These are phyloP conservation scores for Lepidurus couesii DNA, from an alignment of 1,140 invertebrate genomes.

Conservation along the genomic window DNA sequence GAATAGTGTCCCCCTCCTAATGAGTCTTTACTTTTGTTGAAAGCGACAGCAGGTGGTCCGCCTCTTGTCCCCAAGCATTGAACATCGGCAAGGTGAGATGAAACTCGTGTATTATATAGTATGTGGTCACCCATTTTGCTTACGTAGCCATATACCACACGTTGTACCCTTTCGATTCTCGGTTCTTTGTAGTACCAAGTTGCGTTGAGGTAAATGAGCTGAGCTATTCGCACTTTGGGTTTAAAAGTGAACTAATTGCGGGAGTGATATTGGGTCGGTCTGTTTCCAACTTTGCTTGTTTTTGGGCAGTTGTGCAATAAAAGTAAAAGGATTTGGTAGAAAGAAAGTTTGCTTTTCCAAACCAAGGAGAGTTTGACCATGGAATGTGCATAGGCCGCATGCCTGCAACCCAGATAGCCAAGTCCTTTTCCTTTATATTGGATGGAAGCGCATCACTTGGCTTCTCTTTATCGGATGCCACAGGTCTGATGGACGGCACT, in stretches of 20 bases:
- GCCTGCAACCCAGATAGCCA: not conserved
- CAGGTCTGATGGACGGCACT: conserved; percentile 20
- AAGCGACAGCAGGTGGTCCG: conserved; percentile 4
- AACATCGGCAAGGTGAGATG: conserved; percentile 6
- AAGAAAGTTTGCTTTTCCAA: not conserved
- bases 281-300: no score
- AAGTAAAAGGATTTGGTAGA: not conserved
- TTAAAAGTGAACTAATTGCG: no score
- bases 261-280: no score
- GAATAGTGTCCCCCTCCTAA: not conserved
- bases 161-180: no score
- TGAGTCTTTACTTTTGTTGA: not conserved
- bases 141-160: not conserved
- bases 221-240: no score
- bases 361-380: not conserved
- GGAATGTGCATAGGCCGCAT: conserved; percentile 17
- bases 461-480: conserved; percentile 21
- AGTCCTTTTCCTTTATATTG: not conserved
- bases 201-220: no score
- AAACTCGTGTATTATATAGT: not conserved
- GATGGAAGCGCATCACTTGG: conserved; percentile 17
- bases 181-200: no score
- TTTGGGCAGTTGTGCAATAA: no score
- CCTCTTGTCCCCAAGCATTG: not conserved
- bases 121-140: not conserved